Evolutionary conservation across 2,113 vertebrate species (phyloP), one percentile per base, ranked within the genome.

Genomic region (Amphiprion percula): DNA sequence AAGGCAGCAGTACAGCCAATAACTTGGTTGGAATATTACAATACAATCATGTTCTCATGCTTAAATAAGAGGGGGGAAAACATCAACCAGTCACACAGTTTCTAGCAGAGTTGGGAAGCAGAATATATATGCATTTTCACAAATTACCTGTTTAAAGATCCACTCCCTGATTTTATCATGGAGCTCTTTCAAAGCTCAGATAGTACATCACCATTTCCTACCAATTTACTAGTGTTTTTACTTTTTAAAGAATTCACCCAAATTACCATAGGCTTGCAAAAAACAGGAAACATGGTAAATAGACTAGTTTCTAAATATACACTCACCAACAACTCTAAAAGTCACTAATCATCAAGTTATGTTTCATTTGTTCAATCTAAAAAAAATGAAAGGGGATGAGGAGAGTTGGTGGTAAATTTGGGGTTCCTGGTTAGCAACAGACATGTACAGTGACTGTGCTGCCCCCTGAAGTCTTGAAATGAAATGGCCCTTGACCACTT

Each of bases 21-120:
- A 85, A 78, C 67, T 28, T 73, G 4, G 69, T 79, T 65, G 58
- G 55, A 71, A 68, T 72, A 6, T 80, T 54, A 75, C 33, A 75
- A 71, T 37, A 69, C 77, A 72, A 78, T 71, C 68, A 78, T 71
- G 65, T 50, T 68, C 44, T 56, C 62, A 60, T 0, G 4, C 64
- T 71, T 58, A 1, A 41, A 21, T 17, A 54, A 3, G 26, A 30
- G 65, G 50, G 58, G 68, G 53, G 39, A 39, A 12, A 50, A 50
- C 69, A 68, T 78, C 65, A 14, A 37, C 37, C 15, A 2, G 47
- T 56, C 54, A 65, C 64, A 62, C 54, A 41, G 53, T 4, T 30
- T 68, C 21, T 54, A 1, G 1, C 16, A 30, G 62, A 50, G 68
- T 24, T 60, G 37, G 63, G 39, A 21, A 59, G 50, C 1, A 9